These are phyloP conservation scores for Brachystomella parvula DNA, from an alignment of 1,140 invertebrate genomes.

Conservation along the genomic window DNA sequence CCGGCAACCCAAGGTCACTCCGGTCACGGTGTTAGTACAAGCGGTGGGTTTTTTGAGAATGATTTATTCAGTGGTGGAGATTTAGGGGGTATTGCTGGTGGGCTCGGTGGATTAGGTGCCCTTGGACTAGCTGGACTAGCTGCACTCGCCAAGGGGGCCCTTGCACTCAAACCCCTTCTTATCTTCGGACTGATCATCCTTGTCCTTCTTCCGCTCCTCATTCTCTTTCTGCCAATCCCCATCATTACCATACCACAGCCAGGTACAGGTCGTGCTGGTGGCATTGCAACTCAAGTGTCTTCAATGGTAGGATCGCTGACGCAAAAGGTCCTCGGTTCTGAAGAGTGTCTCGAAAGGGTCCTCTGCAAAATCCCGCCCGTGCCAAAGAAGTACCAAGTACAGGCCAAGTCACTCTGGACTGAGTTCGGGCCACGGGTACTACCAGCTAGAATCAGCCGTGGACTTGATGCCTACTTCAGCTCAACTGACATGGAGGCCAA, in stretches of 20 bases:
- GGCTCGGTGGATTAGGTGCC: constrained; percentile 17
- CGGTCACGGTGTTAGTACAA: background rate
- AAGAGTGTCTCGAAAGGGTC: constrained; percentile 36
- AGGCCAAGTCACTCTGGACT: constrained; percentile 33
- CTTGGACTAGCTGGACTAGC: constrained; percentile 16
- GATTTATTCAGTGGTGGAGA: constrained; percentile 18
- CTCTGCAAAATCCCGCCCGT: constrained; percentile 34
- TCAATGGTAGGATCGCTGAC: constrained; percentile 9
- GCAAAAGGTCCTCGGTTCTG: constrained; percentile 27
- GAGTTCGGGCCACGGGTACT: constrained; percentile 23
- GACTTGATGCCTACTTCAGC: constrained; percentile 31
- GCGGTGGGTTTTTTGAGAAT: constrained; percentile 13
- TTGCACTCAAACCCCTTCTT: constrained; percentile 32
- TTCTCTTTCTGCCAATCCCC: constrained; percentile 34
- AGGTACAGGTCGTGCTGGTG: background rate
- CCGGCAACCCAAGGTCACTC: background rate
- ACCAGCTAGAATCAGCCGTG: constrained; percentile 21
- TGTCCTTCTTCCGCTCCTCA: constrained; percentile 25
- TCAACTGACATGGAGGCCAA: constrained; percentile 11
- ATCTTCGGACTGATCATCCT: constrained; percentile 30
- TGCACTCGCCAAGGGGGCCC: constrained; percentile 26
- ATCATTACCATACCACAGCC: constrained; percentile 28
- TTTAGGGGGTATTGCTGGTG: constrained; percentile 8
- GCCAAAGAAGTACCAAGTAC: constrained; percentile 27
- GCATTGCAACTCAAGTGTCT: background rate